Base-by-base conservation (phyloP, 2,888 invertebrate genomes). In the Anodontia alba region DNA sequence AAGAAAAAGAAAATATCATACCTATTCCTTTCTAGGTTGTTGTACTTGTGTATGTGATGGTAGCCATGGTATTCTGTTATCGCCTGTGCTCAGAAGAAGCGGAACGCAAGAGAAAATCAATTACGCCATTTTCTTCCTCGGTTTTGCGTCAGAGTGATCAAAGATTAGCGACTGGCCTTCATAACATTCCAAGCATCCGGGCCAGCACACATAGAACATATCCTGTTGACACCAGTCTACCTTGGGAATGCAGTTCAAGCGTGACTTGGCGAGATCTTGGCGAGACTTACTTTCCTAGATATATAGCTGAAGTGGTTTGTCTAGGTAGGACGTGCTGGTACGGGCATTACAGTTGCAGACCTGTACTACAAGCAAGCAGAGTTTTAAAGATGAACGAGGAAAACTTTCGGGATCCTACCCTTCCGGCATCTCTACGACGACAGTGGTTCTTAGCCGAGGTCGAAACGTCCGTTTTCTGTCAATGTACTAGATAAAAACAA, bases 251-350 rank as follows among this genome's bases (percentile, higher is more conserved):
- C 33, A n/a, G 29, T 0, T 38, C 33, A n/a, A 12, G 10, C n/a
- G 38, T 67, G 38, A 15, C 36, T 7, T 67, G 67, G 67, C 67
- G 36, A 33, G 38, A 67, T 33, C 67, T 67, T 1, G 67, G 67
- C 8, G 67, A 29, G 23, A 15, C n/a, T 0, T 67, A n/a, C n/a
- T 67, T 33, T 38, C 67, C 67, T 20, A n/a, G 67, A 20, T 67
- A 36, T 23, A 67, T 67, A 8, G 12, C 29, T 17, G 36, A 33
- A 29, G 67, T 67, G 5, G 36, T n/a, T 29, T 67, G 67, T 67
- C 29, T 17, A 10, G 38, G 33, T 15, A 36, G 33, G 5, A 33
- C 33, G 5, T 67, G 67, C 20, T 38, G 33, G 23, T 33, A n/a
- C 12, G 67, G 67, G 17, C 67, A 67, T 20, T 33, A 10, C 1